A percentile compares a stretch with the other conserved stretches of the same genome.
Conservation (phyloP, 2,797 vertebrate species). For the Chaetophractus vellerosus region DNA sequence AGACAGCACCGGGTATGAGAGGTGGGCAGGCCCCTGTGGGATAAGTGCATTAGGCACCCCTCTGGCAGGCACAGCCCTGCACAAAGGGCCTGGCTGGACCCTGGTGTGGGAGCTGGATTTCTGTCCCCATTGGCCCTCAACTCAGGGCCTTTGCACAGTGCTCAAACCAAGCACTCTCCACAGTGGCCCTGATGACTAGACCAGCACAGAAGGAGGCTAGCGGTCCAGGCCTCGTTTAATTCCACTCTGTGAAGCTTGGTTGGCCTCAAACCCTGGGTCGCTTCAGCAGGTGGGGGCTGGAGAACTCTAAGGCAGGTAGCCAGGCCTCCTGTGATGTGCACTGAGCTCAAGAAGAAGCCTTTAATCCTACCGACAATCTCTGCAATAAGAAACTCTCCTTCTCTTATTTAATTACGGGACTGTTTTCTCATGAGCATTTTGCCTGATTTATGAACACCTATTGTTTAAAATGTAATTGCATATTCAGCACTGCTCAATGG, state of each 20-base stretch:
- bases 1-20: neutral
- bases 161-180: neutral
- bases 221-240: neutral
- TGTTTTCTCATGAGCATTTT: constrained; percentile 85
- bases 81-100: neutral
- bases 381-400: constrained; percentile 85
- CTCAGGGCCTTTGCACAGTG: neutral
- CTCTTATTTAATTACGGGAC: constrained; percentile 88
- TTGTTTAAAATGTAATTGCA: constrained; percentile 88
- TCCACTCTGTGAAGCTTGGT: neutral
- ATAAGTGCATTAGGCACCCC: neutral
- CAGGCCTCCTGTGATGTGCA: constrained; percentile 60
- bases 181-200: neutral
- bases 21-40: neutral
- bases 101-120: neutral
- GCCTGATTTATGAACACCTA: constrained; percentile 88
- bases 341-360: constrained; percentile 68
- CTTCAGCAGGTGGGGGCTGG: neutral
- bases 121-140: fast-evolving
- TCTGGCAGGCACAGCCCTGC: neutral
- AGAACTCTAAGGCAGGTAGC: neutral
- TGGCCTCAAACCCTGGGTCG: neutral
- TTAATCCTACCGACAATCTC: constrained; percentile 87
- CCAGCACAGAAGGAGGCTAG: too few species aligned
- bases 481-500: constrained; percentile 86